Base-by-base conservation (phyloP, 2,888 invertebrate genomes). In the Crematogaster levior region DNA sequence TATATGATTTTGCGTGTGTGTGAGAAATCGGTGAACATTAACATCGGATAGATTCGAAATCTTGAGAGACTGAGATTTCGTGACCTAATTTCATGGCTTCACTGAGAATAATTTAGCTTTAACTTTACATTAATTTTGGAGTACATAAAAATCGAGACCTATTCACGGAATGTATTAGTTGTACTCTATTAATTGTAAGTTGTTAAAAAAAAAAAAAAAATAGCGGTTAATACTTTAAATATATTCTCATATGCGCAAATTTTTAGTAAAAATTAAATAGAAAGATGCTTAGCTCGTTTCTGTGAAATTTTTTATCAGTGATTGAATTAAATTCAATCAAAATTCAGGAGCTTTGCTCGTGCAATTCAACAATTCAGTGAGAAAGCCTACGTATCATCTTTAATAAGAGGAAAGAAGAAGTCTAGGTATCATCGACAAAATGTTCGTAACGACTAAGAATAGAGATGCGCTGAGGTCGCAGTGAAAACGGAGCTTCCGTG, bases 1-100 rank as follows among this genome's bases (percentile, higher is more conserved):
- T 4, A 12, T n/a, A 18, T 53, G 43, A 27, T 24, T 37, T 37
- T 12, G 34, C n/a, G n/a, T 34, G 34, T 34, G 34, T 6, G 34
- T 34, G 34, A 34, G 12, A 51, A 65, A 75, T 65, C 21, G 6
- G 7, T 10, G 6, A 34, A 6, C 53, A 66, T 65, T 75, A 40
- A 34, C 66, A 43, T 66, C 30, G 18, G 30, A 66, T 66, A 48
- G 30, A 43, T 77, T 43, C 30, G 56, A 43, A 18, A 34, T n/a
- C n/a, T n/a, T n/a, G n/a, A n/a, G n/a, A 66, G 21, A 34, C 12
- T 18, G 18, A 21, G 56, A 83, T 72, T 56, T 68, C 48, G 37
- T 18, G 84, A 66, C 61, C 79, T 46, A 66, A 79, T 79, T 84
- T 84, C 56, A 61, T 61, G 58, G 74, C 72, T 84, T 84, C 85